Evolutionary conservation across 2,113 vertebrate species (phyloP), one percentile per base, ranked within the genome.

Genomic region (Neodontobutis hainanensis): DNA sequence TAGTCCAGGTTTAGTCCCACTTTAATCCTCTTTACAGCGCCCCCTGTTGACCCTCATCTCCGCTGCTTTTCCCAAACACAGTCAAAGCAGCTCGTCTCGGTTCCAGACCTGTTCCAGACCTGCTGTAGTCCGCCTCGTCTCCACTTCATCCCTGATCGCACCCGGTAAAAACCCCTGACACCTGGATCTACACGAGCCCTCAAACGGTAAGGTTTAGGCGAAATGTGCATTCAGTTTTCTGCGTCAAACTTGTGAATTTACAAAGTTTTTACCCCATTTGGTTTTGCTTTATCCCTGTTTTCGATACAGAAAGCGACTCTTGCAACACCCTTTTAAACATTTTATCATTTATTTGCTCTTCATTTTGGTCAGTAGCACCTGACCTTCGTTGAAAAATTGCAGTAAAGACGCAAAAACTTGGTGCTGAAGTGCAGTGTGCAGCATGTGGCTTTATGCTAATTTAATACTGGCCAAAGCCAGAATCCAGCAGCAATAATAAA

Each of bases 161-260:
- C 32, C 11, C 12, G 5, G 0, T 14, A 4, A 40, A 57, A 57
- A 15, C 55, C 4, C 11, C 47, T 6, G 7, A 14, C 11, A 14
- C 15, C 27, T 16, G 6, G 36, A 7, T 1, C 52, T 11, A 4
- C 48, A 16, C 36, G 34, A 50, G 12, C 4, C n/a, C 45, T 11
- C 9, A 6, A 27, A 56, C 72, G 80, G 77, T 85, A 77, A 77
- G 73, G 9, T 45, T 7, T 0, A 46, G 3, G 48, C 47, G 44
- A 46, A 0, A 35, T 27, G 27, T 19, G 7, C 15, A 19, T 50
- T 50, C 27, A 27, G 11, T 53, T 53, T 53, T 53, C 11, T 32
- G 32, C 32, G 51, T 34, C 11, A 53, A 7, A 53, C 5, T 53
- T 53, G 6, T 35, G 51, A 27, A 4, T 11, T 11, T 34, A 10